phyloP scores from a whole-genome alignment of 1,140 invertebrate genomes.

The Thaumatotibia leucotreta region DNA sequence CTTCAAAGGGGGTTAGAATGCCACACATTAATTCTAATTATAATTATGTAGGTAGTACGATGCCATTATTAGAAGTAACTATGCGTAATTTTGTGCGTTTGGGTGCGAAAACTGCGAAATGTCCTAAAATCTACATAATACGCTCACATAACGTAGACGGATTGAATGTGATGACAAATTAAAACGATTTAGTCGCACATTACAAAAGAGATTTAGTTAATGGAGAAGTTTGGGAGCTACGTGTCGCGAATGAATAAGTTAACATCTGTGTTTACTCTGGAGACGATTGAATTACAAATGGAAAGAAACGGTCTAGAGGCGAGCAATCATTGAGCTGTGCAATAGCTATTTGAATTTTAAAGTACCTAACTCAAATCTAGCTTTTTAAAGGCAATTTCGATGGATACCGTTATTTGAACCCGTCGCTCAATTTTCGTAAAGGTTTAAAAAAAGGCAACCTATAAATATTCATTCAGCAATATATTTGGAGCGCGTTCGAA shows the following conservation, averaged over 20 bases:
- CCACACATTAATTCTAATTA: background rate
- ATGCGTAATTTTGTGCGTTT: background rate
- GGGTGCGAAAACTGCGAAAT: background rate
- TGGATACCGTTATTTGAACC: background rate
- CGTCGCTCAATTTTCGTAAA: background rate
- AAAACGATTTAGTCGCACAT: slow-evolving; percentile 23
- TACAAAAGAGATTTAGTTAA: slow-evolving; percentile 31
- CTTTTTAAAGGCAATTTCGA: background rate
- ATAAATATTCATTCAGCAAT: no score
- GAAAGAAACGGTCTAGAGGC: slow-evolving; percentile 8
- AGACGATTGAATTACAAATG: slow-evolving; percentile 2
- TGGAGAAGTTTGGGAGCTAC: slow-evolving; percentile 16
- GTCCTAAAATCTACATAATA: slow-evolving; percentile 12
- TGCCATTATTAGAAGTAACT: no score
- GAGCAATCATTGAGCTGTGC: background rate
- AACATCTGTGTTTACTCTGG: slow-evolving; percentile 11
- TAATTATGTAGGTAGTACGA: no score
- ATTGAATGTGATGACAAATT: slow-evolving; percentile 28
- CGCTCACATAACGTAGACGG: slow-evolving; percentile 13
- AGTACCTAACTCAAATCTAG: background rate
- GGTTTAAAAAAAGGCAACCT: no score
- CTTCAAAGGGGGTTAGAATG: background rate
- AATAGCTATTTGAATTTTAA: background rate
- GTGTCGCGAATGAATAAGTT: slow-evolving; percentile 21
- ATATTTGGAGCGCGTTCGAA: no score